Evolutionary conservation across 2,888 invertebrate genomes (phyloP).

Genomic region (Parnassius smintheus): DNA sequence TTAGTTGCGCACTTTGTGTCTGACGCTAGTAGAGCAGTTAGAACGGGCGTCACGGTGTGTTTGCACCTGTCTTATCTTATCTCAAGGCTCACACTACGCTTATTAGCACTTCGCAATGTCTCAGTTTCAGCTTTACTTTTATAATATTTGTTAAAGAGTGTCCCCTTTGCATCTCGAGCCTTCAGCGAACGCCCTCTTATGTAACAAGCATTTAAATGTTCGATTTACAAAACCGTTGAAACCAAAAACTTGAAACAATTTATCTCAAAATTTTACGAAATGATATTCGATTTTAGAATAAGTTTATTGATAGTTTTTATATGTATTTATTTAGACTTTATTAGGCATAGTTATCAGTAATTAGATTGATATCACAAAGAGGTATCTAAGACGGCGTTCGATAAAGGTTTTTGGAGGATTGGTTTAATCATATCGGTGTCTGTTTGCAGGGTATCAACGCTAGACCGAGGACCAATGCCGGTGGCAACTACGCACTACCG

Average conservation of each 20-base stretch:
- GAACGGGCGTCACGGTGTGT: conserved; percentile 32
- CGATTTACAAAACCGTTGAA: no score
- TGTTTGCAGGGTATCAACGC: conserved; percentile 64
- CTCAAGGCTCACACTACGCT: conserved; percentile 37
- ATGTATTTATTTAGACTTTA: no score
- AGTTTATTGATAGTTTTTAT: no score
- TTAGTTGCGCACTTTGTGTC: background rate
- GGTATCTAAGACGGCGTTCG: background rate
- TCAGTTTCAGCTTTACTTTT: conserved; percentile 30
- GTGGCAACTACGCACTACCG: conserved; percentile 42
- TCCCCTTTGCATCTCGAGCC: background rate
- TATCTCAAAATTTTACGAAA: no score
- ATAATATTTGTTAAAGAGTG: background rate
- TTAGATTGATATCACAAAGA: background rate
- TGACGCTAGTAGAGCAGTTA: background rate
- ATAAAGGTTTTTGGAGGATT: background rate
- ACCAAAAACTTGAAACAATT: no score
- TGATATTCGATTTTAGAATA: no score
- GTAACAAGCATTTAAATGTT: background rate
- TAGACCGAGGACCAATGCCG: conserved; percentile 48
- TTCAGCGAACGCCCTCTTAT: background rate
- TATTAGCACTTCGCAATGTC: conserved; percentile 24
- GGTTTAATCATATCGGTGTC: conserved; percentile 8
- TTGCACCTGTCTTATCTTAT: conserved; percentile 47
- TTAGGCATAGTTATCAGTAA: background rate